phyloP scores from a whole-genome alignment of 1,140 invertebrate genomes.

The Diploscapter pachys region DNA sequence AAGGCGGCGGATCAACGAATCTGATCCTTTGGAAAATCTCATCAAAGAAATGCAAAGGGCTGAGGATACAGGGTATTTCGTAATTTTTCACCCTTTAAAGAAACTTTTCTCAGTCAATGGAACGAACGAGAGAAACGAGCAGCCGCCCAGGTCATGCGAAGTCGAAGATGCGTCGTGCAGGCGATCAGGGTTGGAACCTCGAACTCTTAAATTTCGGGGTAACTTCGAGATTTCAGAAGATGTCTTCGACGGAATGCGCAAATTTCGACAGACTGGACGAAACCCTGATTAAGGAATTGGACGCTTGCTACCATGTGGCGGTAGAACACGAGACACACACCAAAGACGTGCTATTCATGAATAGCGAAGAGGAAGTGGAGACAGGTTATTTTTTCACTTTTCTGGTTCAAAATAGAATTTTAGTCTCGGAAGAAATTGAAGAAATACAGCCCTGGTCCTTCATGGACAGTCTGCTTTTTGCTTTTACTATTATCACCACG shows the following conservation, averaged over 20 bases:
- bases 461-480: conserved; percentile 33
- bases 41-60: background rate
- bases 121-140: conserved; percentile 21
- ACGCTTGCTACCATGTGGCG: conserved; percentile 31
- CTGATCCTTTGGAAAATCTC: background rate
- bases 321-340: conserved; percentile 33
- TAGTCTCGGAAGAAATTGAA: conserved; percentile 15
- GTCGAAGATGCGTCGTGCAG: conserved; percentile 23
- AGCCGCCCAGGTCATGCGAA: conserved; percentile 27
- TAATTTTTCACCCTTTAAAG: background rate
- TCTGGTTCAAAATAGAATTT: background rate
- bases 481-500: conserved; percentile 41
- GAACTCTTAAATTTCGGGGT: background rate
- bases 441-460: conserved; percentile 29
- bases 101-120: conserved; percentile 8
- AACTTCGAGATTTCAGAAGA: conserved; percentile 23
- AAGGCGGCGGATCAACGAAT: conserved; percentile 23
- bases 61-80: too few relatives aligned
- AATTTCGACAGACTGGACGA: conserved; percentile 13
- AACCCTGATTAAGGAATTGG: conserved; percentile 19
- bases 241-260: conserved; percentile 12
- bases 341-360: conserved; percentile 31
- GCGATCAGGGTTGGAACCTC: conserved; percentile 11
- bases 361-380: conserved; percentile 34
- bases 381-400: conserved; percentile 4